A percentile compares a stretch with the other conserved stretches of the same genome.
Conservation (phyloP, 2,113 vertebrate species). For the Uria aalge region DNA sequence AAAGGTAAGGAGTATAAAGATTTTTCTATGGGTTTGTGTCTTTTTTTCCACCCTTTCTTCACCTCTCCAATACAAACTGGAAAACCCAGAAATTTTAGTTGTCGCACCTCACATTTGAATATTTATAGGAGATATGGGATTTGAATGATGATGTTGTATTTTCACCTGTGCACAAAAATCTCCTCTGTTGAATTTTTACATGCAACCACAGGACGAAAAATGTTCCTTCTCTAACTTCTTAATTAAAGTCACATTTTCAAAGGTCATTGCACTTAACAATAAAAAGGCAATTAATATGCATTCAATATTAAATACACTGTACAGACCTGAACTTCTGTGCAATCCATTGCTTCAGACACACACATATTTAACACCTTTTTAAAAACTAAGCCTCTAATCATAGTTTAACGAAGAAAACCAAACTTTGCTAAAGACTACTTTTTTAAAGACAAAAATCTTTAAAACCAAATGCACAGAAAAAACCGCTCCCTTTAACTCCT, state of each 20-base stretch:
- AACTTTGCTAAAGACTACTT: background rate
- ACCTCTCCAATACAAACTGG: background rate
- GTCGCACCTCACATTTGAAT: background rate
- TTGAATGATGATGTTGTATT: background rate
- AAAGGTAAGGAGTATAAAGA: background rate
- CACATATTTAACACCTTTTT: background rate
- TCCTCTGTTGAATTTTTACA: background rate
- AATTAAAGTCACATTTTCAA: constrained; percentile 55
- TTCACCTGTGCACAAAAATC: background rate
- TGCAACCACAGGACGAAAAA: background rate
- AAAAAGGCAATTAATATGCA: constrained; percentile 51
- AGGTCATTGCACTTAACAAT: constrained; percentile 66
- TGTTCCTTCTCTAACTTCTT: background rate
- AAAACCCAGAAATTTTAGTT: background rate
- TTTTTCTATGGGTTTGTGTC: background rate
- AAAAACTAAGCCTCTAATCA: constrained; percentile 17
- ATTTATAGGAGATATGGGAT: background rate
- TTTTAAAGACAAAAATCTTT: constrained; percentile 18
- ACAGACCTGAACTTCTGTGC: constrained; percentile 44
- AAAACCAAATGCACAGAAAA: background rate
- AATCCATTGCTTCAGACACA: constrained; percentile 28
- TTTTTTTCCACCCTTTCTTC: background rate
- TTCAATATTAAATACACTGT: constrained; percentile 36
- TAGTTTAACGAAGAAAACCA: background rate
- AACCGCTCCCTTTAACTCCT: constrained; percentile 40